Conservation (phyloP, 23 tunicate genomes). For the Ciona savignyi region DNA sequence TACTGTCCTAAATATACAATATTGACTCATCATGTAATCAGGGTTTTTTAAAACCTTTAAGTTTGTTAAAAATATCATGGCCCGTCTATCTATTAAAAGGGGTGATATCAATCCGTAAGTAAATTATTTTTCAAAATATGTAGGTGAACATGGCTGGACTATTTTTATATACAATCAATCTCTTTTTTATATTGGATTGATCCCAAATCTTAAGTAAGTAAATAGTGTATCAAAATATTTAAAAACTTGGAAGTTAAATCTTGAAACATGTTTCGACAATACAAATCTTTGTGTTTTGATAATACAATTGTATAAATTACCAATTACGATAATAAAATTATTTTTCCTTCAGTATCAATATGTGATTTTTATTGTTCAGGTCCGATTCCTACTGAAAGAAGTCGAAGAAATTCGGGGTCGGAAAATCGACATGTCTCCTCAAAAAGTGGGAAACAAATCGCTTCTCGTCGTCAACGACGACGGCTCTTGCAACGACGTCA, state of each 20-base stretch:
- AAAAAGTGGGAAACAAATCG: slow-evolving; percentile 5
- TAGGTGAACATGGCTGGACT: too few species aligned
- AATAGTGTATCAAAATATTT: too few species aligned
- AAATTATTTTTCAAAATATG: too few species aligned
- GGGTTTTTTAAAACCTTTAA: neutral
- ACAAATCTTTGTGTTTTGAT: neutral
- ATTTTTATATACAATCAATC: too few species aligned
- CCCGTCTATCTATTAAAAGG: too few species aligned
- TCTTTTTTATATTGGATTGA: too few species aligned
- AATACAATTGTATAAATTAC: neutral
- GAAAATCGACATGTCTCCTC: slow-evolving; percentile 42
- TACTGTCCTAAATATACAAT: neutral
- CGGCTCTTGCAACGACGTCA: slow-evolving; percentile 72
- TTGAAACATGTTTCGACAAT: neutral
- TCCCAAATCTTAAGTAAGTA: too few species aligned
- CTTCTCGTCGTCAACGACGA: slow-evolving; percentile 62
- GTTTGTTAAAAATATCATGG: too few species aligned
- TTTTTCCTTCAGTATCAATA: too few species aligned
- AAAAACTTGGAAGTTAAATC: neutral
- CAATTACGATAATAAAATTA: neutral
- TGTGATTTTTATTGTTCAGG: too few species aligned
- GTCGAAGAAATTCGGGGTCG: slow-evolving; percentile 86
- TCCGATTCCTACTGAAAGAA: slow-evolving; percentile 59
- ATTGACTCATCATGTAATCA: neutral
- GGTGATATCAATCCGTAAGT: too few species aligned